phyloP scores from a whole-genome alignment of 2,797 vertebrate genomes.

The Glossophaga mutica region DNA sequence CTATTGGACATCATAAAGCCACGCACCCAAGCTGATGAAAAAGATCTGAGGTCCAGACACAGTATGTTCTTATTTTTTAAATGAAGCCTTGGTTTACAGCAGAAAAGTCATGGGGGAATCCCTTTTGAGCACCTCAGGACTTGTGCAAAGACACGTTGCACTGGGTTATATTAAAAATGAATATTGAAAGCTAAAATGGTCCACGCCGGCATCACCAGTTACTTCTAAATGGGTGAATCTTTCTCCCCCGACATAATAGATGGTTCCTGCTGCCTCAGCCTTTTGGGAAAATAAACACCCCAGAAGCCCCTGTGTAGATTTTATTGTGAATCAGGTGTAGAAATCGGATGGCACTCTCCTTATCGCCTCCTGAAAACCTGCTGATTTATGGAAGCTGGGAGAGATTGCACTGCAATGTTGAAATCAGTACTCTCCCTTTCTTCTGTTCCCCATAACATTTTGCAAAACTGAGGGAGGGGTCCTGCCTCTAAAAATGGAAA shows the following conservation, averaged over 20 bases:
- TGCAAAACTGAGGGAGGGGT: slow-evolving; percentile 37
- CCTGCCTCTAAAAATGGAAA: not conserved
- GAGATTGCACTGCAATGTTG: not conserved
- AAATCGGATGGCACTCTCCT: slow-evolving; percentile 9
- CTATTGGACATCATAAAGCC: not conserved
- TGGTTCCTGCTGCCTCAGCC: slow-evolving; percentile 35
- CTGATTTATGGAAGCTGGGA: slow-evolving; percentile 25
- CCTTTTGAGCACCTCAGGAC: not conserved
- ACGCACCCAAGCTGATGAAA: not conserved
- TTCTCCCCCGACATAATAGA: not conserved
- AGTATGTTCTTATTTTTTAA: not conserved
- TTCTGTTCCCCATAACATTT: not conserved
- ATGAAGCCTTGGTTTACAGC: not conserved
- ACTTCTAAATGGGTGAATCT: slow-evolving; percentile 37
- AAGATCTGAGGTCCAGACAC: not conserved
- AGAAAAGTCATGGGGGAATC: not conserved
- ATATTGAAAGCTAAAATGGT: not conserved
- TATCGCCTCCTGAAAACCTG: slow-evolving; percentile 16
- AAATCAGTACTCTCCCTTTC: slow-evolving; percentile 10
- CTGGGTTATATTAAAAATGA: not conserved
- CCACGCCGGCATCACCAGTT: not conserved
- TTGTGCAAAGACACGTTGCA: not conserved
- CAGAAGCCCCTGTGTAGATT: not conserved
- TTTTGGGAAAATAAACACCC: slow-evolving; percentile 14
- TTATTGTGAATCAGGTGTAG: slow-evolving; percentile 51